Evolutionary conservation across 2,113 vertebrate genomes (phyloP), one percentile per base, ranked within the genome.

Genomic region (Mesitornis unicolor): DNA sequence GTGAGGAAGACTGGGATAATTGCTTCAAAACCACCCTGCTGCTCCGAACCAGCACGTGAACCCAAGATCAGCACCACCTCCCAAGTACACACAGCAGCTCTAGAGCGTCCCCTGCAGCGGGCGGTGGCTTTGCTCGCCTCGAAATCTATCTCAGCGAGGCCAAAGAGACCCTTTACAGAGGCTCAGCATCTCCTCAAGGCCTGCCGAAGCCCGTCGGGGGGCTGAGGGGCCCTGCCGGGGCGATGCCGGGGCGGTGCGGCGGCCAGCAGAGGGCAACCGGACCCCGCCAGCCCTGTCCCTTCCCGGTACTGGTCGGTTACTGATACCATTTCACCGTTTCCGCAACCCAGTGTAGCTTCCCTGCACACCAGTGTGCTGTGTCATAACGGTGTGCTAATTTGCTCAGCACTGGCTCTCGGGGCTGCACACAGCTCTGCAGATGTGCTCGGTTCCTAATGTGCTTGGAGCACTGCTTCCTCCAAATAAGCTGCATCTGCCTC

Each of bases 241-340:
- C 29, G 33, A 53, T 63, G 45, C 40, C 28, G 48, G 43, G 53
- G 5, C 12, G 48, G 38, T 31, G 65, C 31, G 38, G 63, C 50
- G 26, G 74, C 69, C 93, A 42, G 87, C 87, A 94, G 95, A 54
- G 76, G 94, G 92, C 93, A 64, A 85, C 82, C 60, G 74, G 78
- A 22, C 11, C 33, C 71, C 24, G 31, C 63, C 63, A 2, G 8
- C 35, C 16, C 43, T 24, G 35, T 48, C 57, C n/a, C 8, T 3
- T 16, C 42, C n/a, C 12, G 47, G 20, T 21, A n/a, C n/a, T n/a
- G n/a, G n/a, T 11, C 26, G 22, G 40, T 42, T 75, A 48, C 20
- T 24, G 42, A 42, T 5, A 38, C 22, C 21, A 38, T 60, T 74
- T 74, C n/a, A 69, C 7, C 31, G 42, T 95, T 87, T 75, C 64